A percentile compares a stretch with the other conserved stretches of the same genome.
Conservation (phyloP, 92 coral and sea anemone species). For the Epizoanthus scotinus region DNA sequence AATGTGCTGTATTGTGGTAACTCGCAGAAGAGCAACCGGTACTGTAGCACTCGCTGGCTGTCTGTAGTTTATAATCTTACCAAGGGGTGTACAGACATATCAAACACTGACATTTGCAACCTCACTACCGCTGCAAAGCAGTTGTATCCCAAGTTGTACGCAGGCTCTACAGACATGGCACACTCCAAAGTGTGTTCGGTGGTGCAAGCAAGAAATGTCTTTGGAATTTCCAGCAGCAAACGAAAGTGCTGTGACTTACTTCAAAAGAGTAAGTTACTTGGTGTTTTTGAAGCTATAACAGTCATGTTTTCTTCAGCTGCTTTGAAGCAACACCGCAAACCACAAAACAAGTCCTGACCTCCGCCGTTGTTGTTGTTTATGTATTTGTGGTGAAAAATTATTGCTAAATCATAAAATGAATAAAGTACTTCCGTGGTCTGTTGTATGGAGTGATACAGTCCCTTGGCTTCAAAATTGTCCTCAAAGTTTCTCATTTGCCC, state of each 20-base stretch:
- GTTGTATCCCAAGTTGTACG: neutral
- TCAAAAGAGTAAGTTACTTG: neutral
- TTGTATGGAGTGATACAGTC: too few relatives aligned
- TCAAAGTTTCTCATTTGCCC: too few relatives aligned
- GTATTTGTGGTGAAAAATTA: too few relatives aligned
- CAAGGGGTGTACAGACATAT: neutral
- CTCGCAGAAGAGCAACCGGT: neutral
- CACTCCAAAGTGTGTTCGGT: neutral
- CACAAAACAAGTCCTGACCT: too few relatives aligned
- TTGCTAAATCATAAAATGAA: too few relatives aligned
- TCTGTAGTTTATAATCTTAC: neutral
- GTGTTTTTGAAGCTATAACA: neutral
- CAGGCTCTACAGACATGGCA: neutral
- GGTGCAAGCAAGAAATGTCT: slow-evolving; percentile 7
- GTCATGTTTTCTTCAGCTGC: too few relatives aligned
- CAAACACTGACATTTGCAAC: neutral
- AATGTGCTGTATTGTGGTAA: neutral
- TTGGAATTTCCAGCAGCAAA: neutral
- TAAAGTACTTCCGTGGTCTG: too few relatives aligned
- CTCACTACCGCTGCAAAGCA: neutral
- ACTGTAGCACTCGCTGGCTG: neutral
- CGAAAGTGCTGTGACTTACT: neutral
- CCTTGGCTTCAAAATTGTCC: too few relatives aligned
- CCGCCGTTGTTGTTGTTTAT: too few relatives aligned
- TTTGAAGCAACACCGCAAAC: too few relatives aligned